Conservation (phyloP, 2,888 invertebrate species). For the Spisula solida region DNA sequence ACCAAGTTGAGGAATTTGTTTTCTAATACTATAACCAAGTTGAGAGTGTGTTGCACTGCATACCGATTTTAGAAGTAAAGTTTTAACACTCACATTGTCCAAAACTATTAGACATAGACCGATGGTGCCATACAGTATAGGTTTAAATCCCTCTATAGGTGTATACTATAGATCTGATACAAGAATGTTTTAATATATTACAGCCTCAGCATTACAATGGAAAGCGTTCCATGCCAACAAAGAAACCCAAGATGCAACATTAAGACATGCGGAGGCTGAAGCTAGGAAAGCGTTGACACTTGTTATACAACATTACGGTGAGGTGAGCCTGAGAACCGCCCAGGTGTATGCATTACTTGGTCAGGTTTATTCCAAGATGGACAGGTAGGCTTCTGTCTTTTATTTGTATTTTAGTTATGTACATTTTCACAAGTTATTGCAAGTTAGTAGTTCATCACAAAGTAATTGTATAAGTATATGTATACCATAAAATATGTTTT, state of each 20-base stretch:
- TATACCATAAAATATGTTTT: too few species aligned
- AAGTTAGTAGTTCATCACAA: too few species aligned
- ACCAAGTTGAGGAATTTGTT: too few species aligned
- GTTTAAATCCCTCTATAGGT: too few species aligned
- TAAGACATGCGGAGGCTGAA: conserved; percentile 81
- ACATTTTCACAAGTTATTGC: background rate
- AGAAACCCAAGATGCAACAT: conserved; percentile 77
- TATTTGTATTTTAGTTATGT: background rate
- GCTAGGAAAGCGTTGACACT: conserved; percentile 78
- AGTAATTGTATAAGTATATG: too few species aligned
- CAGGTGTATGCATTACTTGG: conserved; percentile 81
- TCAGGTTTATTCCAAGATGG: conserved; percentile 84
- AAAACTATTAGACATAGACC: too few species aligned
- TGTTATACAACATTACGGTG: conserved; percentile 78
- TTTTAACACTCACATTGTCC: too few species aligned
- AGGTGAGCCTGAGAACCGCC: conserved; percentile 81
- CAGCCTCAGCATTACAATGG: conserved; percentile 84
- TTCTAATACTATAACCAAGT: too few species aligned
- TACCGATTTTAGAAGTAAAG: too few species aligned
- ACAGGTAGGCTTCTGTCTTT: conserved; percentile 69
- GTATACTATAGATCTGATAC: too few species aligned
- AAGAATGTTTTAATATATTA: background rate
- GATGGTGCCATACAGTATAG: too few species aligned
- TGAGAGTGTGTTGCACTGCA: too few species aligned
- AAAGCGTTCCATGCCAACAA: conserved; percentile 79